phyloP scores from a whole-genome alignment of 2,888 invertebrate genomes.

The Salpingus planirostris region DNA sequence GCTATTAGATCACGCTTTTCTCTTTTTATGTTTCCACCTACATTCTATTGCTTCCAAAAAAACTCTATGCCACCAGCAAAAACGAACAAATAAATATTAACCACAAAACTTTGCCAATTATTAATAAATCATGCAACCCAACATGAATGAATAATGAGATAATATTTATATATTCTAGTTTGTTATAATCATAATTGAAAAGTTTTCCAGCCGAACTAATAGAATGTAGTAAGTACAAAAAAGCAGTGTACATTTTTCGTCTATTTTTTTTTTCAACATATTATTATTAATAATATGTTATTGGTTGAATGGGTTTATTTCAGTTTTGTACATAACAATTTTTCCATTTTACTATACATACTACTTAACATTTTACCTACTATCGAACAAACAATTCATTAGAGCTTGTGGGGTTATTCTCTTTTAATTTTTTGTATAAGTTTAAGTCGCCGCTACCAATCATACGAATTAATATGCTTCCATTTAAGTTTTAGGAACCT shows the following conservation, averaged over 20 bases:
- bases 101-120: not conserved
- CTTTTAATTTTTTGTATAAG: too few species aligned
- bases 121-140: not conserved
- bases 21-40: slow-evolving; percentile 18
- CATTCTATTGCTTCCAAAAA: slow-evolving; percentile 23
- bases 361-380: too few species aligned
- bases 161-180: slow-evolving; percentile 8
- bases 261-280: slow-evolving; percentile 15
- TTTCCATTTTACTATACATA: too few species aligned
- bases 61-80: slow-evolving; percentile 1
- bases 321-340: slow-evolving; percentile 28
- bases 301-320: slow-evolving; percentile 33
- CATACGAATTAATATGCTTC: slow-evolving; percentile 37
- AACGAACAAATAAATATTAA: slow-evolving; percentile 1
- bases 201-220: too few species aligned
- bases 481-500: slow-evolving; percentile 33
- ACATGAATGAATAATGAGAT: slow-evolving; percentile 1
- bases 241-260: slow-evolving; percentile 20
- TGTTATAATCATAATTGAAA: too few species aligned
- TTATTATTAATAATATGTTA: too few species aligned
- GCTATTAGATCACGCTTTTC: slow-evolving; percentile 33
- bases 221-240: too few species aligned
- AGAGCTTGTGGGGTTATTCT: slow-evolving; percentile 36
- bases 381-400: slow-evolving; percentile 24
- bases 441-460: slow-evolving; percentile 33